Percentiles rank a stretch among this genome's conserved stretches.
phyloP scores from a whole-genome alignment of 1,140 invertebrate genomes.

The Drosophila pseudoananassae region DNA sequence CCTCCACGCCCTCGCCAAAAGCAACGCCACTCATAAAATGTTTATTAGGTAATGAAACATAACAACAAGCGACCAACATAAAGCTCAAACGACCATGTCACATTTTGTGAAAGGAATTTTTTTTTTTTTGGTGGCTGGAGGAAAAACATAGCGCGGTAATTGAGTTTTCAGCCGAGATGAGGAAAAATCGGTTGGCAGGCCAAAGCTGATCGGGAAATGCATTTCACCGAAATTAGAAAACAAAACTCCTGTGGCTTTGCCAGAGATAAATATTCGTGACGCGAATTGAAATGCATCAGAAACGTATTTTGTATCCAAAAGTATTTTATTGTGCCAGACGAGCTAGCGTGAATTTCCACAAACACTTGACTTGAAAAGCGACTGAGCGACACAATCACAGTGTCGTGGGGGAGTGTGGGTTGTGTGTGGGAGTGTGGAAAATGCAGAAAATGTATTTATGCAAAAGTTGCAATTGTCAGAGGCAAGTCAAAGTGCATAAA shows the following conservation, averaged over 20 bases:
- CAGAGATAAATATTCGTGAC: slow-evolving; percentile 55
- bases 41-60: slow-evolving; percentile 80
- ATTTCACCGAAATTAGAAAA: slow-evolving; percentile 36
- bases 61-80: slow-evolving; percentile 67
- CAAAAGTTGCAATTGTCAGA: slow-evolving; percentile 80
- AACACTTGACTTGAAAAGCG: slow-evolving; percentile 60
- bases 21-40: slow-evolving; percentile 61
- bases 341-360: slow-evolving; percentile 36
- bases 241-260: slow-evolving; percentile 26
- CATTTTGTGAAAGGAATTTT: slow-evolving; percentile 42
- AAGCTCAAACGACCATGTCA: slow-evolving; percentile 65
- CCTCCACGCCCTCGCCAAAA: background rate
- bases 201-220: slow-evolving; percentile 44
- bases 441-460: slow-evolving; percentile 81
- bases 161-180: slow-evolving; percentile 52
- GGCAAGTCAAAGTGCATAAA: slow-evolving; percentile 66
- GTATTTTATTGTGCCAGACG: slow-evolving; percentile 53
- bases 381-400: no score
- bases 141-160: slow-evolving; percentile 51
- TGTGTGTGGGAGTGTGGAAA: slow-evolving; percentile 30
- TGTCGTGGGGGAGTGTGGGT: background rate
- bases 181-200: slow-evolving; percentile 4
- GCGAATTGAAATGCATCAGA: slow-evolving; percentile 46
- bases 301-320: slow-evolving; percentile 49
- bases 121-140: no score